Evolutionary conservation across 2,797 vertebrate genomes (phyloP), one percentile per base, ranked within the genome.

Genomic region (Microctenopoma stevenorrisi): DNA sequence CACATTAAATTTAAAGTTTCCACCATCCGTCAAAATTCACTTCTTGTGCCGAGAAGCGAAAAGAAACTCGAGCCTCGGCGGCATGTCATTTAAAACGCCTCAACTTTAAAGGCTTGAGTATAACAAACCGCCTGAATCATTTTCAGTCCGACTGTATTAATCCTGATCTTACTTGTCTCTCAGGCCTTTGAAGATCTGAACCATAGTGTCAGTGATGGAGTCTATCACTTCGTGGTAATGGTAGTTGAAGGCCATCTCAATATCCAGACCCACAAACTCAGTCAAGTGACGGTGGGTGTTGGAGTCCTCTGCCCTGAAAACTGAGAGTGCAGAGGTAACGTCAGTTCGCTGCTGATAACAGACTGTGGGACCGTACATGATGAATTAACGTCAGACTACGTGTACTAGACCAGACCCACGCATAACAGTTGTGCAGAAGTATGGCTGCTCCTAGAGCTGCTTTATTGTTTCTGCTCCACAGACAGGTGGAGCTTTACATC

Each of bases 221-320:
- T 98, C 96, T 8, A 99, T 93, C 81, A 99, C 98, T 90, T 99
- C 98, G 42, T 99, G 97, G 89, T 99, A 99, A 89, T 99, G 98
- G 81, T 99, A 99, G 92, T 94, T 96, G 90, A 99, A 99, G 65
- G 96, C 94, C 97, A 99, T 96, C 94, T 99, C 98, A 81, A 99
- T 98, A 94, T 99, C 98, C 94, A 99, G 94, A 74, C 98, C 98
- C 86, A 99, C 98, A 90, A 99, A 99, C 90, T 99, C 98, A 0
- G 98, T 99, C 89, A 99, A 74, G 89, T 99, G 98, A 70, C 98
- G 96, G 79, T 99, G 98, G 56, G 98, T 99, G 93, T 99, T 99
- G 75, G 98, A 99, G 83, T 99, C 98, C 87, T 99, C 98, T 0
- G 98, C 98, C 89, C 98, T 95, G 90, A 99, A 99, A 71, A 99